Evolutionary conservation across 2,113 vertebrate species (phyloP).

Genomic region (Peromyscus maniculatus): DNA sequence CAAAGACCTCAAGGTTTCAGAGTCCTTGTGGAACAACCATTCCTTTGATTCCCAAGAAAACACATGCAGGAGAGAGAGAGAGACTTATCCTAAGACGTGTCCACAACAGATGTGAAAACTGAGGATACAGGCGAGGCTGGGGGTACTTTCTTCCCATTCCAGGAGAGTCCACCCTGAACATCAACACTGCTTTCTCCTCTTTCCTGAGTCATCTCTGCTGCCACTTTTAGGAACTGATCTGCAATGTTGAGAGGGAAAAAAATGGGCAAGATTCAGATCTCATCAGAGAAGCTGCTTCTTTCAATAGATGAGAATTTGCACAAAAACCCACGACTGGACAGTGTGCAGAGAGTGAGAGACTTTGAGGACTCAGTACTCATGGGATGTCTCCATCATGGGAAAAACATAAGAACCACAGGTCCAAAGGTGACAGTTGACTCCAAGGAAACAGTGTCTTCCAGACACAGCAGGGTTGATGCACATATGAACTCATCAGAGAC

Average conservation of each 20-base stretch:
- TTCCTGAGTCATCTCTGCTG: background rate
- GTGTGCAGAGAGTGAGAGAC: background rate
- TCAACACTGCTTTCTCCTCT: background rate
- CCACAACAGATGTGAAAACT: background rate
- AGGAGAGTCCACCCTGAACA: background rate
- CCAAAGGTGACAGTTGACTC: background rate
- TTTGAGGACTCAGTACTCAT: background rate
- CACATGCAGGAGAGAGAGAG: background rate
- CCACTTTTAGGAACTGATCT: background rate
- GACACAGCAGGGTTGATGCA: background rate
- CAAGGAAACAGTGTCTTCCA: background rate
- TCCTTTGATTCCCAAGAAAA: background rate
- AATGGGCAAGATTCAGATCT: background rate
- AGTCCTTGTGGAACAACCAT: background rate
- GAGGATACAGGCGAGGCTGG: too few relatives aligned
- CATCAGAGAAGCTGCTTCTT: background rate
- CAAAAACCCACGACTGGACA: background rate
- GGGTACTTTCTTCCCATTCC: background rate
- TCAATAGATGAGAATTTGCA: background rate
- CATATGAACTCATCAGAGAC: background rate
- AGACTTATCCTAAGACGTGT: too few relatives aligned
- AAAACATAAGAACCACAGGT: background rate
- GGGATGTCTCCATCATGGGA: background rate
- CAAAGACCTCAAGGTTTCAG: background rate
- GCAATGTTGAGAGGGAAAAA: background rate